phyloP scores from a whole-genome alignment of 2,797 vertebrate genomes.

The Oceanodroma leucorhoa region DNA sequence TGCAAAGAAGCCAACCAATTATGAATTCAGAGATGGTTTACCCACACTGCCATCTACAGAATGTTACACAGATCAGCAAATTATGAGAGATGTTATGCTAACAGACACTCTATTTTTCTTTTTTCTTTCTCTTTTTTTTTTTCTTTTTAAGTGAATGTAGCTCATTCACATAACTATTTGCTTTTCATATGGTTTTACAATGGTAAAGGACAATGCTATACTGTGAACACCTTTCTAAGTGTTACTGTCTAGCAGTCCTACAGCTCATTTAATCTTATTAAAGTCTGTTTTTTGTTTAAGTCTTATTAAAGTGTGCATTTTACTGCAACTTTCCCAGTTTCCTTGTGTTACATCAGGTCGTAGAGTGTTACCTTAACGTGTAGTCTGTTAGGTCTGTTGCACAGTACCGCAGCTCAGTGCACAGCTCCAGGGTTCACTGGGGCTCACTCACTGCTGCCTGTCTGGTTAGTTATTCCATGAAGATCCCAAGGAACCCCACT shows the following conservation, averaged over 20 bases:
- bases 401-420: background rate
- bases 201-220: background rate
- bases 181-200: background rate
- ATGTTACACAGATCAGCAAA: background rate
- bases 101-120: background rate
- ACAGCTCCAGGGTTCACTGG: background rate
- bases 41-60: conserved; percentile 63
- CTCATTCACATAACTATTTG: fast-evolving
- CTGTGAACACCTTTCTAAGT: background rate
- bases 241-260: background rate
- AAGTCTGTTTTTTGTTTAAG: background rate
- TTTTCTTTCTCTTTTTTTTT: background rate
- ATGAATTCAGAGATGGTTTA: conserved; percentile 3
- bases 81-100: background rate
- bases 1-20: background rate
- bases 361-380: background rate
- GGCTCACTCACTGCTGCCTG: background rate
- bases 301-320: background rate
- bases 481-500: background rate
- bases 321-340: background rate
- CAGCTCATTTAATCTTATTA: background rate
- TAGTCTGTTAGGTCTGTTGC: background rate
- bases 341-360: background rate
- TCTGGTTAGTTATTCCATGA: fast-evolving
- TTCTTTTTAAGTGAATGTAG: background rate